Percentiles rank a stretch among this genome's conserved stretches.
Evolutionary conservation across 2,888 invertebrate genomes (phyloP).

Genomic region (Pocota personata): DNA sequence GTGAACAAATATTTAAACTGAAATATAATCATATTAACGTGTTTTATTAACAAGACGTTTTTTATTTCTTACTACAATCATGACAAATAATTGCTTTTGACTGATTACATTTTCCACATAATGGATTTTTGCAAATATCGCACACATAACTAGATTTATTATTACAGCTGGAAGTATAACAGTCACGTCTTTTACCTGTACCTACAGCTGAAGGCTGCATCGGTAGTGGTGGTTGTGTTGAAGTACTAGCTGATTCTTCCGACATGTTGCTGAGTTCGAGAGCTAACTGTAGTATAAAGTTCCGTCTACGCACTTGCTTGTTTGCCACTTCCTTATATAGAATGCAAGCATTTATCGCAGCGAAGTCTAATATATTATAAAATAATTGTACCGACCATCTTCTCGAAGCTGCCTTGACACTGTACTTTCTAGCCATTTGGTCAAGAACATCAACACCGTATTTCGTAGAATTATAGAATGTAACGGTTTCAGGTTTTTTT

Average conservation of each 20-base stretch:
- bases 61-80: constrained; percentile 11
- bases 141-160: too few species aligned
- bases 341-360: neutral
- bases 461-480: neutral
- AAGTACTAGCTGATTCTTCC: too few species aligned
- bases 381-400: too few species aligned
- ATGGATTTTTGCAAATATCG: too few species aligned
- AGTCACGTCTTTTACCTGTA: too few species aligned
- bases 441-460: neutral
- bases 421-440: too few species aligned
- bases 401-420: too few species aligned
- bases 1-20: neutral
- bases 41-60: neutral
- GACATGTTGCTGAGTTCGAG: neutral
- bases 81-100: too few species aligned
- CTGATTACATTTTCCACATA: too few species aligned
- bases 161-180: too few species aligned
- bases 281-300: constrained; percentile 1
- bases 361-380: neutral
- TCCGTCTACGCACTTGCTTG: constrained; percentile 9
- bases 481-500: neutral
- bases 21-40: neutral
- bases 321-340: constrained; percentile 5
- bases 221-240: too few species aligned
- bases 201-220: too few species aligned